Evolutionary conservation across 2,888 invertebrate species (phyloP).

Genomic region (Cyrtodaria siliqua): DNA sequence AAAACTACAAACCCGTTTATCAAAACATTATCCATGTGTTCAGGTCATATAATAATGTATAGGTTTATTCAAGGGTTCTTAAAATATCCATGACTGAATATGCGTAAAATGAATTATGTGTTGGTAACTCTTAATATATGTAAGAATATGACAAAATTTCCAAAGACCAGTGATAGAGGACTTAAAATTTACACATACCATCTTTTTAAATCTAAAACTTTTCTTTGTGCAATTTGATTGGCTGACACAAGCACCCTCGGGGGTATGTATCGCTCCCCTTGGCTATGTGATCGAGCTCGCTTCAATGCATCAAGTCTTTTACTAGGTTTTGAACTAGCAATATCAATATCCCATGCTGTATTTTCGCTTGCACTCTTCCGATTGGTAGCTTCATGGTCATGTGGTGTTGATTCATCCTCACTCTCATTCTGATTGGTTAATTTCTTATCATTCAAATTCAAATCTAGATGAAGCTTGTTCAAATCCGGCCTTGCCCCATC

Average conservation of each 20-base stretch:
- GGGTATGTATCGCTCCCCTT: constrained; percentile 57
- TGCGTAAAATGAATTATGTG: too few relatives aligned
- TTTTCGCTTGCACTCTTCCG: too few relatives aligned
- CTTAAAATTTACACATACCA: too few relatives aligned
- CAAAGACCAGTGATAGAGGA: too few relatives aligned
- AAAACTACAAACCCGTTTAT: too few relatives aligned
- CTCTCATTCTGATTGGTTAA: not conserved
- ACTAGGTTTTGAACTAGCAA: constrained; percentile 24
- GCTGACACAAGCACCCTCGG: constrained; percentile 65
- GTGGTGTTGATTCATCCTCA: not conserved
- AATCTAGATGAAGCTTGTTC: constrained; percentile 25
- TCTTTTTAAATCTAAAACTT: constrained; percentile 77
- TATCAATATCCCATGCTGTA: constrained; percentile 50
- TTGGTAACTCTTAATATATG: too few relatives aligned
- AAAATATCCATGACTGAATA: too few relatives aligned
- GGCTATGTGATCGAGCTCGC: constrained; percentile 36
- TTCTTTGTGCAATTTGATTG: constrained; percentile 72
- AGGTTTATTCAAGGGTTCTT: too few relatives aligned
- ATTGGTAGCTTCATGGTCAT: constrained; percentile 4
- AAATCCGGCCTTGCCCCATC: constrained; percentile 5
- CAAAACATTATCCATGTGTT: too few relatives aligned
- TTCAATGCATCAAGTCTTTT: constrained; percentile 49
- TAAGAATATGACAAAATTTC: too few relatives aligned
- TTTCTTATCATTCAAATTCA: constrained; percentile 38
- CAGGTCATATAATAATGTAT: too few relatives aligned